Base-by-base conservation (phyloP, 2,113 vertebrate species). In the Anarrhichthys ocellatus region DNA sequence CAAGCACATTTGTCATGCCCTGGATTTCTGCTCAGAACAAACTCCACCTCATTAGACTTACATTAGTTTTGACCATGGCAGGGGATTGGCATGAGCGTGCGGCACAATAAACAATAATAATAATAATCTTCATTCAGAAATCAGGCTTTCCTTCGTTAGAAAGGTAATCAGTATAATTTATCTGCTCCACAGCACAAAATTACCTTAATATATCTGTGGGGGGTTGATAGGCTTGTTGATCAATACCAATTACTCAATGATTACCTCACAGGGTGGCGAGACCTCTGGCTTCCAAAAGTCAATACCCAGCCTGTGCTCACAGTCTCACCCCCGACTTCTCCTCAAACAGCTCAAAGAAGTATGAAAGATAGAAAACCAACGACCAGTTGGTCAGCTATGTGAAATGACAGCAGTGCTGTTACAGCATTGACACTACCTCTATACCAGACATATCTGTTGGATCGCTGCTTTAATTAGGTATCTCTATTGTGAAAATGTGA, bases 221-320 rank as follows among this genome's bases (percentile, higher is more conserved):
- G 58, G 82, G 72, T 56, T 73, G 72, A 86, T 81, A 34, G 46
- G 73, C 69, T 76, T 83, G 67, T 52, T 63, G 87, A 89, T 92
- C 89, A 61, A 89, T 91, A 83, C 58, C 78, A 87, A 81, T 85
- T 88, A 89, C 76, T 85, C 78, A 83, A 48, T 2, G 42, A 86
- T 84, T 82, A 85, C 73, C 82, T 80, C 78, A 78, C 54, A 14
- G 64, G 80, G 87, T 2, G 84, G 2, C 0, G 69, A 80, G 70
- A 86, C 72, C 81, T 85, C 69, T 77, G 14, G 63, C 71, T 81
- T 88, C 67, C 69, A 73, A 64, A 83, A 64, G 65, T 75, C 86
- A 18, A 10, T 83, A 81, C 76, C 54, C 18, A 24, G 14, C 65
- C 17, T 0, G 29, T 29, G 34, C 34, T 86, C 46, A 17, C 80